phyloP scores from a whole-genome alignment of 1,140 invertebrate species.

The Archivesica marissinica region DNA sequence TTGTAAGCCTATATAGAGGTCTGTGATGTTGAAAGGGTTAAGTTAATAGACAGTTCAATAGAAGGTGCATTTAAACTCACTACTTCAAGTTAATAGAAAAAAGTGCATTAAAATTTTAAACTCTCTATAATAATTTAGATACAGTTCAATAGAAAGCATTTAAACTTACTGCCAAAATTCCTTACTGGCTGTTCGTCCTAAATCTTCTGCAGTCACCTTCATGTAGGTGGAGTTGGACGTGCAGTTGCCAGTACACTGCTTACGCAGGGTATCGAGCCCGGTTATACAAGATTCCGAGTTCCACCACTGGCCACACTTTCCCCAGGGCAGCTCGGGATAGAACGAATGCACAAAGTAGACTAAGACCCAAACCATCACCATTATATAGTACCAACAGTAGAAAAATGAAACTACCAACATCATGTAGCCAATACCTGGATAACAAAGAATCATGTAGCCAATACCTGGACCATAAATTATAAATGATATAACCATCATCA shows the following conservation, averaged over 20 bases:
- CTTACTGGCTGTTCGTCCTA: slow-evolving; percentile 63
- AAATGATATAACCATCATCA: too few species aligned
- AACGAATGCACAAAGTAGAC: slow-evolving; percentile 90
- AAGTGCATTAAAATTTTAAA: not conserved
- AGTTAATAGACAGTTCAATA: too few species aligned
- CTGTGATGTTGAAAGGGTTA: too few species aligned
- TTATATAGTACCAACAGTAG: slow-evolving; percentile 73
- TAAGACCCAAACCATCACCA: slow-evolving; percentile 95
- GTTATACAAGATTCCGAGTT: slow-evolving; percentile 85
- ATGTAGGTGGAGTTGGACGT: slow-evolving; percentile 7
- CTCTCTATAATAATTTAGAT: not conserved
- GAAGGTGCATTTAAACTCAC: too few species aligned
- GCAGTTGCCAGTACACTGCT: slow-evolving; percentile 2
- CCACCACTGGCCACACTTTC: slow-evolving; percentile 95
- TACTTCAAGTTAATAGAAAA: too few species aligned
- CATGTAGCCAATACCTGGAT: slow-evolving; percentile 71
- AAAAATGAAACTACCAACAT: slow-evolving; percentile 70
- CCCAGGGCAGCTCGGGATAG: slow-evolving; percentile 92
- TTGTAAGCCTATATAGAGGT: too few species aligned
- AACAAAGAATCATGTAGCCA: too few species aligned
- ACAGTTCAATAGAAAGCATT: too few species aligned
- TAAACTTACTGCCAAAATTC: slow-evolving; percentile 73
- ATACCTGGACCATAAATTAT: not conserved
- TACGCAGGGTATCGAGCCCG: slow-evolving; percentile 8
- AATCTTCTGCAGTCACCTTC: not conserved